Evolutionary conservation across 2,797 vertebrate genomes (phyloP).

Genomic region (Crocidura indochinensis): DNA sequence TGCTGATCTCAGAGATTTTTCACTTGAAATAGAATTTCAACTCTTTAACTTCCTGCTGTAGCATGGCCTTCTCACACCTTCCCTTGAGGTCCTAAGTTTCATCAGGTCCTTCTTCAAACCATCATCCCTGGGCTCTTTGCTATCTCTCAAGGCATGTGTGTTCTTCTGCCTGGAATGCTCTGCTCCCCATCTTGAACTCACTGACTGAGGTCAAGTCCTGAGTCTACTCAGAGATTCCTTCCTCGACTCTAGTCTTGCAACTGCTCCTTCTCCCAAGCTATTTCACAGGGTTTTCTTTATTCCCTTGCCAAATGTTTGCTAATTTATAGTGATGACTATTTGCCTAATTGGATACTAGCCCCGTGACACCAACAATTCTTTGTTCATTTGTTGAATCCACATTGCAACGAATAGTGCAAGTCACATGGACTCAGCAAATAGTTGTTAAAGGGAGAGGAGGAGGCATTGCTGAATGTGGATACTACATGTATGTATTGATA

Average conservation of each 20-base stretch:
- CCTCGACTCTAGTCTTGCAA: not conserved
- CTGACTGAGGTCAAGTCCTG: not conserved
- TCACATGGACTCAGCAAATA: not conserved
- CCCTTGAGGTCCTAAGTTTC: too few relatives aligned
- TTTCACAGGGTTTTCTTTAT: not conserved
- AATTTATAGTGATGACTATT: rapidly evolving
- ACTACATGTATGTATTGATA: not conserved
- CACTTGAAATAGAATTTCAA: not conserved
- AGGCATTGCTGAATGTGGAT: not conserved
- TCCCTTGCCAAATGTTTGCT: not conserved
- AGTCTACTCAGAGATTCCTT: not conserved
- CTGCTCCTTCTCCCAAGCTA: not conserved
- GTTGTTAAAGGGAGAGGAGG: not conserved
- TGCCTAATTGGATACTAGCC: not conserved
- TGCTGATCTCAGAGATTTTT: not conserved
- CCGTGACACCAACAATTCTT: not conserved
- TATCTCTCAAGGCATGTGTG: not conserved
- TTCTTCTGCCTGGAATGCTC: constrained; percentile 8
- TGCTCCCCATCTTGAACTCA: not conserved
- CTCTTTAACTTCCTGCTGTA: not conserved
- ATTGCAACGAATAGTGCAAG: not conserved
- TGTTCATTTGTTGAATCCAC: not conserved
- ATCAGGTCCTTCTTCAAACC: rapidly evolving
- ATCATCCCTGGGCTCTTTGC: not conserved
- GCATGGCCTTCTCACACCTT: rapidly evolving